Evolutionary conservation across 2,797 vertebrate species (phyloP).

Genomic region (Bryconaethiops microstoma): DNA sequence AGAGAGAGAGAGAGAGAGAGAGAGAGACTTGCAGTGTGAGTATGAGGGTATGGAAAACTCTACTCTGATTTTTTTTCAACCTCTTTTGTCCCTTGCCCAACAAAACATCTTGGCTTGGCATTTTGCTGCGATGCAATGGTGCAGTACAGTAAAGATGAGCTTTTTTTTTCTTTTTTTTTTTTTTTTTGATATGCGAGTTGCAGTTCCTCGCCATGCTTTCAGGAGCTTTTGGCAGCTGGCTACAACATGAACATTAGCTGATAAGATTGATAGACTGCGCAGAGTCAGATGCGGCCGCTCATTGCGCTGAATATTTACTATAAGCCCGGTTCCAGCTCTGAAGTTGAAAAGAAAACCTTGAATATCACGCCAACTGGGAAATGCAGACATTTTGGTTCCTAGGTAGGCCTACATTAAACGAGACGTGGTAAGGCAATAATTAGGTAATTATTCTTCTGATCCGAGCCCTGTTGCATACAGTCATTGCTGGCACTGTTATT

Average conservation of each 20-base stretch:
- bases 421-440: conserved; percentile 31
- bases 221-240: conserved; percentile 27
- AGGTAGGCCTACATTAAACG: conserved; percentile 34
- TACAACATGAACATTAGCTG: conserved; percentile 35
- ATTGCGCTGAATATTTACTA: conserved; percentile 34
- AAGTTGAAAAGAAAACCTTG: neutral
- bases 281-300: conserved; percentile 16
- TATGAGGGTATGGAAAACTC: conserved; percentile 48
- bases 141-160: conserved; percentile 41
- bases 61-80: conserved; percentile 36
- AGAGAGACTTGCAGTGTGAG: conserved; percentile 35
- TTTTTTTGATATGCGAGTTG: conserved; percentile 23
- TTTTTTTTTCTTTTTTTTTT: conserved; percentile 44
- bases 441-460: conserved; percentile 37
- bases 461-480: conserved; percentile 25
- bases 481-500: conserved; percentile 30
- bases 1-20: conserved; percentile 42
- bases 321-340: conserved; percentile 28
- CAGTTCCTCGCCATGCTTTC: conserved; percentile 4
- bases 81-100: conserved; percentile 51
- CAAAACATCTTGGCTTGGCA: conserved; percentile 54
- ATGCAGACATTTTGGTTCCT: conserved; percentile 30
- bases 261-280: conserved; percentile 23
- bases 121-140: conserved; percentile 45
- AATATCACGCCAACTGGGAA: conserved; percentile 28